These are phyloP conservation scores for Ceriagrion tenellum DNA, from an alignment of 2,888 invertebrate genomes.

Conservation along the genomic window DNA sequence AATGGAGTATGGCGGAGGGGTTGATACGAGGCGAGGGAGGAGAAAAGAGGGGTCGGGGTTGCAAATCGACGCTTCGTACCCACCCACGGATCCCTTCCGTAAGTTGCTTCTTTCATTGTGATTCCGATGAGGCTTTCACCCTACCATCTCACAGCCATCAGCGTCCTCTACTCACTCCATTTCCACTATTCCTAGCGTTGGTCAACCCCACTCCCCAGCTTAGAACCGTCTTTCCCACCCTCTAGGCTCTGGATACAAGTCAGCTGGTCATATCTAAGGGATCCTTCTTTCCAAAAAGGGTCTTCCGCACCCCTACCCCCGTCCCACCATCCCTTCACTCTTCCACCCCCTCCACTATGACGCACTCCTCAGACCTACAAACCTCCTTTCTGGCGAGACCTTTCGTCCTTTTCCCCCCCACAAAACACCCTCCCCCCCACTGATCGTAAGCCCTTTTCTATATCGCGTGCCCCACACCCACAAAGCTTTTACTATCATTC, in stretches of 20 bases:
- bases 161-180: background rate
- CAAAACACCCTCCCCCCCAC: background rate
- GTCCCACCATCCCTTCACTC: background rate
- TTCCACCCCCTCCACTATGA: background rate
- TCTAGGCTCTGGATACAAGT: background rate
- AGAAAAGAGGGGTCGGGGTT: background rate
- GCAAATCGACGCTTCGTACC: conserved; percentile 23
- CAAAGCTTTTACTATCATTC: conserved; percentile 35
- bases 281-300: background rate
- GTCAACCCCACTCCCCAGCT: background rate
- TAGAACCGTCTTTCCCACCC: background rate
- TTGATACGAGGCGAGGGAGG: background rate
- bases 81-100: background rate
- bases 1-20: background rate
- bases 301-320: background rate
- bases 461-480: background rate
- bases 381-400: conserved; percentile 7
- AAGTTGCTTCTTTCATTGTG: background rate
- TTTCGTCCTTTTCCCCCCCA: background rate
- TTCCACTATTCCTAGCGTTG: too few species aligned
- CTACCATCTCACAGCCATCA: background rate
- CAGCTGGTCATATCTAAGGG: conserved; percentile 53
- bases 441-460: conserved; percentile 28
- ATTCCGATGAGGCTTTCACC: conserved; percentile 46
- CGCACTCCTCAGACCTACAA: conserved; percentile 51